Base-by-base conservation (phyloP, 1,140 invertebrate genomes). In the Lucilia cuprina region DNA sequence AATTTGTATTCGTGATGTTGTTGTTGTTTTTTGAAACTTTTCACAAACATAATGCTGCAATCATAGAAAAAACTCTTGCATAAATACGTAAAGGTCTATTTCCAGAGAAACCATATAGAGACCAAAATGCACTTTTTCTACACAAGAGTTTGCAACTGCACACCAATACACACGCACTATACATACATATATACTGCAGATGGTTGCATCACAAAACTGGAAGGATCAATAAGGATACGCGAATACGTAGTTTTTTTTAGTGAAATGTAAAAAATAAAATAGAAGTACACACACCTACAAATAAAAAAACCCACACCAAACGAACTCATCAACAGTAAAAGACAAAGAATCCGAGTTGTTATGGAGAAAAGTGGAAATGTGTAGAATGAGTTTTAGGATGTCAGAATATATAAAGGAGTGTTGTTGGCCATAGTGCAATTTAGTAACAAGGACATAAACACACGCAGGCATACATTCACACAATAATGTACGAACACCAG, bases 191-290 rank as follows among this genome's bases (percentile, higher is more conserved):
- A 35, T 30, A 17, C 30, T 49, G 12, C 74, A 70, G 30, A 77
- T 77, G 74, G 30, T 77, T 19, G 77, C 41, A 78, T 9, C 41
- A 34, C 30, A 41, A 10, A 80, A 21, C 77, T 80, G 19, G 50
- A 80, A 80, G 77, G 77, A 80, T 80, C 77, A 80, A 80, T 80
- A 80, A 80, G 77, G 77, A 49, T 49, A 80, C 77, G 77, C 41
- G 77, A 25, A 25, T 70, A 70, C 65, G 65, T 70, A 49, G 41
- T 41, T 80, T 80, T 78, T 70, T 70, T 4, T 7, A 21, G 65
- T 19, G 65, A 70, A 70, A 70, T 17, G n/a, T 49, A 49, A 49
- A 50, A 80, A 80, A 80, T 49, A 80, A 80, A 50, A 80, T 80
- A 35, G 34, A 41, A 78, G 5, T 3, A 47, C 14, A 78, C 35